Evolutionary conservation across 2,888 invertebrate genomes (phyloP).

Genomic region (Rhopalosiphum nymphaeae): DNA sequence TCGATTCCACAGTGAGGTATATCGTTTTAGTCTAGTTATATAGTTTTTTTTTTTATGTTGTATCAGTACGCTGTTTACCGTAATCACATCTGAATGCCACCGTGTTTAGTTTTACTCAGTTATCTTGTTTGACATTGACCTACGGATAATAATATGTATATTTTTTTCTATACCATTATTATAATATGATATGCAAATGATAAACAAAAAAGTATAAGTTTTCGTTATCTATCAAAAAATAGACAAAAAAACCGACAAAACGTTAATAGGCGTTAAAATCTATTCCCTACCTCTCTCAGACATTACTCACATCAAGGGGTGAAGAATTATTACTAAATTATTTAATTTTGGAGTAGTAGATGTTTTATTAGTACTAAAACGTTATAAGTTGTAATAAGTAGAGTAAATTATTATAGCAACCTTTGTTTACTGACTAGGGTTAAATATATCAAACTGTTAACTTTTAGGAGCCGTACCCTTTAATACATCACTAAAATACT

Average conservation of each 20-base stretch:
- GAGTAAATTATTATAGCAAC: background rate
- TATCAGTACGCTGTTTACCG: background rate
- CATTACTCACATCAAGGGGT: background rate
- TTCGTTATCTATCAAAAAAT: background rate
- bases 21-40: background rate
- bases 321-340: background rate
- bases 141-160: background rate
- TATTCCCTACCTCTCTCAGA: background rate
- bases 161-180: background rate
- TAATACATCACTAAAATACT: background rate
- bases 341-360: background rate
- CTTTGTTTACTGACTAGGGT: background rate
- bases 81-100: background rate
- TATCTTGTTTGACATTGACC: background rate
- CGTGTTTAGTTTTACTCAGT: background rate
- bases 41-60: background rate
- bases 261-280: background rate
- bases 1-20: background rate
- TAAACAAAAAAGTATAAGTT: background rate
- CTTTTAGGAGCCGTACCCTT: background rate
- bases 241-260: background rate
- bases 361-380: background rate
- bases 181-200: background rate
- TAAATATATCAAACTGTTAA: background rate
- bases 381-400: background rate